Evolutionary conservation across 2,888 invertebrate species (phyloP).

Genomic region (Thymelicus lineola): DNA sequence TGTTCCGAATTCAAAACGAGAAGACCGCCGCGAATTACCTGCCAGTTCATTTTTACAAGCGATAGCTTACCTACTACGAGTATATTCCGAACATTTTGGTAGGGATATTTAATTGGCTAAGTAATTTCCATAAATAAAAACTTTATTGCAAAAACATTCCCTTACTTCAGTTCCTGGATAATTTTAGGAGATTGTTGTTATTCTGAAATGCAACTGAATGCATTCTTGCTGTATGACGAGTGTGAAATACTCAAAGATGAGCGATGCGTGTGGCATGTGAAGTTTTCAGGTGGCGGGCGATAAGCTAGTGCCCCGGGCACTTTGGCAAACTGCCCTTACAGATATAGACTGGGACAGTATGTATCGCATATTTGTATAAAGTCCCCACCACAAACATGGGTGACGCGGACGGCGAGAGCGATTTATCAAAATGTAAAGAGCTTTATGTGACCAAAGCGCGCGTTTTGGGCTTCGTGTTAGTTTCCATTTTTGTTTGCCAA

Average conservation of each 20-base stretch:
- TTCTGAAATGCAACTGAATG: slow-evolving; percentile 19
- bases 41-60: no score
- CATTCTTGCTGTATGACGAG: slow-evolving; percentile 40
- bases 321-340: slow-evolving; percentile 77
- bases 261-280: slow-evolving; percentile 47
- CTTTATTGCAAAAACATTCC: no score
- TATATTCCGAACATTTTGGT: no score
- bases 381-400: slow-evolving; percentile 44
- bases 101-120: no score
- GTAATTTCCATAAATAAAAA: no score
- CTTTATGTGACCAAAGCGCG: slow-evolving; percentile 5
- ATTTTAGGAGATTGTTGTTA: not conserved
- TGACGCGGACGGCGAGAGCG: slow-evolving; percentile 45
- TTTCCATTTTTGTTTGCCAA: slow-evolving; percentile 15
- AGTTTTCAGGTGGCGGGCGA: slow-evolving; percentile 71
- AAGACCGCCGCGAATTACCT: no score
- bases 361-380: slow-evolving; percentile 55
- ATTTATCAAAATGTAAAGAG: slow-evolving; percentile 6
- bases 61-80: no score
- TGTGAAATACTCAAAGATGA: slow-evolving; percentile 37
- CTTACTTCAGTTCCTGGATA: not conserved
- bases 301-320: slow-evolving; percentile 59
- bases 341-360: slow-evolving; percentile 72
- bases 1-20: no score
- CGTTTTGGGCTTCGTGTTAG: slow-evolving; percentile 7